Conservation (phyloP, 2,888 invertebrate genomes). For the Limnephilus lunatus region DNA sequence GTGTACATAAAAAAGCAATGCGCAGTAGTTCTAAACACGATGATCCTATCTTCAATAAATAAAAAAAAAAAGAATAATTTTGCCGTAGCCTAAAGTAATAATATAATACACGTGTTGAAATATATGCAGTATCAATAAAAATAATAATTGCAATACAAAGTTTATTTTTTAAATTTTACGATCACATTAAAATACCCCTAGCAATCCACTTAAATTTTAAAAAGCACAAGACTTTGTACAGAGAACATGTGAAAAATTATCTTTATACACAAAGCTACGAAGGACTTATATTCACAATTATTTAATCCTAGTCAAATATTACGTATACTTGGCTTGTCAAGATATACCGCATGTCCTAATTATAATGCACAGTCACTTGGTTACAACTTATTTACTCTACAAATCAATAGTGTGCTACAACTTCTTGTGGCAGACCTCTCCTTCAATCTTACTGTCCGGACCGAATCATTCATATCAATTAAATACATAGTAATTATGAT, state of each 20-base stretch:
- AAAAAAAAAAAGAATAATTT: not conserved
- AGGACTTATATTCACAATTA: conserved; percentile 23
- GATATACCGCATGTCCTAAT: conserved; percentile 51
- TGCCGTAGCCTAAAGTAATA: not conserved
- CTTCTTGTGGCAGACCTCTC: not conserved
- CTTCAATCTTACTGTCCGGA: not conserved
- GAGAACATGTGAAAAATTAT: not conserved
- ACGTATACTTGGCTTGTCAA: conserved; percentile 57
- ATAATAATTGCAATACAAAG: not conserved
- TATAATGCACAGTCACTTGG: conserved; percentile 57
- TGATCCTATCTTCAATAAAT: not conserved
- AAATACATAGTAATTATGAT: conserved; percentile 5
- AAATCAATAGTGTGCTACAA: not conserved
- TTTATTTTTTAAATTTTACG: not conserved
- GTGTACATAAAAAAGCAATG: not conserved
- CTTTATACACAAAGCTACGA: not conserved
- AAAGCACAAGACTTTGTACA: conserved; percentile 21
- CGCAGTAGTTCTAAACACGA: not conserved
- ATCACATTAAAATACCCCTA: conserved; percentile 10
- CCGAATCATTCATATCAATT: conserved; percentile 31
- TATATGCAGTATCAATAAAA: not conserved
- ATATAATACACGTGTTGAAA: not conserved
- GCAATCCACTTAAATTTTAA: not conserved
- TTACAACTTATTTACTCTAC: conserved; percentile 14
- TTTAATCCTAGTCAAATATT: conserved; percentile 43